These are phyloP conservation scores for Globicephala melas DNA, from an alignment of 2,113 vertebrate species.

Conservation along the genomic window DNA sequence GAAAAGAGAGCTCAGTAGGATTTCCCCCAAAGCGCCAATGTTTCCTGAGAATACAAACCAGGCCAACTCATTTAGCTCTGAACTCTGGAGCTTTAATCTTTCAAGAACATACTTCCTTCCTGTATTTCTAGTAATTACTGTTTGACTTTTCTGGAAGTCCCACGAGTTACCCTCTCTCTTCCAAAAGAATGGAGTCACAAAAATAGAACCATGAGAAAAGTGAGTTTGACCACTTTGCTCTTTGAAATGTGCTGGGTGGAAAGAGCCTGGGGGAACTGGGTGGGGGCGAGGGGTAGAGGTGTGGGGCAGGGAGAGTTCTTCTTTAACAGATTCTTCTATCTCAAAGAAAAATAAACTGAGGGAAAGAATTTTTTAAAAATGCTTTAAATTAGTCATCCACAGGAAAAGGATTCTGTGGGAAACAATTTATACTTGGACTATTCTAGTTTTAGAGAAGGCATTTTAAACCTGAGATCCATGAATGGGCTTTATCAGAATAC, in stretches of 20 bases:
- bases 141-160: slow-evolving; percentile 47
- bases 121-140: slow-evolving; percentile 50
- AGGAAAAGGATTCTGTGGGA: slow-evolving; percentile 14
- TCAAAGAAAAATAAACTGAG: slow-evolving; percentile 43
- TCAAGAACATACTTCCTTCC: slow-evolving; percentile 55
- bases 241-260: not conserved
- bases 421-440: not conserved
- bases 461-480: not conserved
- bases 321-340: not conserved
- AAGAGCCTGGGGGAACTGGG: not conserved
- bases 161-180: slow-evolving; percentile 1
- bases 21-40: not conserved
- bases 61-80: not conserved
- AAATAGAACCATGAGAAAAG: slow-evolving; percentile 63
- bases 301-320: not conserved
- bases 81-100: slow-evolving; percentile 32
- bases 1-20: not conserved
- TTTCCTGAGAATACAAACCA: not conserved
- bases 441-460: not conserved
- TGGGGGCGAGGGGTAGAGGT: too few relatives aligned
- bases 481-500: not conserved
- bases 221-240: not conserved
- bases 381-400: not conserved
- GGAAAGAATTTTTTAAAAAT: not conserved
- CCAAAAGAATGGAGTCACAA: slow-evolving; percentile 36